Evolutionary conservation across 2,797 vertebrate genomes (phyloP).

Genomic region (Protonibea diacanthus): DNA sequence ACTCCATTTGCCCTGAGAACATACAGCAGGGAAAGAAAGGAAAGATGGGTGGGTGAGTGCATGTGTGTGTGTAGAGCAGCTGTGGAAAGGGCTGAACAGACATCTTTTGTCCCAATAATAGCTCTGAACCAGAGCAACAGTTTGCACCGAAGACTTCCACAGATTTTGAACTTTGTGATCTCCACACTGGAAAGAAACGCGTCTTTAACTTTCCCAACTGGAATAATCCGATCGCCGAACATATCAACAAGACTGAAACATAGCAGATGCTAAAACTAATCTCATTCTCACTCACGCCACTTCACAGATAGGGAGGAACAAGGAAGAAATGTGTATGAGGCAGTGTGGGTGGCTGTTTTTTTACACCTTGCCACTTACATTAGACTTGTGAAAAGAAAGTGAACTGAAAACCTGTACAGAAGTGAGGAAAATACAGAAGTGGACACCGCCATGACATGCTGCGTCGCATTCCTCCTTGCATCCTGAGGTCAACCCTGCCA

Average conservation of each 20-base stretch:
- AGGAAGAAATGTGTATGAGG: slow-evolving; percentile 21
- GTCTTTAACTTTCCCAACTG: slow-evolving; percentile 39
- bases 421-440: slow-evolving; percentile 6
- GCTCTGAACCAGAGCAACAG: slow-evolving; percentile 69
- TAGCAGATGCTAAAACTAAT: slow-evolving; percentile 43
- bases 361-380: slow-evolving; percentile 56
- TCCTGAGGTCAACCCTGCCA: slow-evolving; percentile 62
- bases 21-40: slow-evolving; percentile 76
- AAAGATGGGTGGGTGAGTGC: slow-evolving; percentile 72
- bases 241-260: slow-evolving; percentile 19
- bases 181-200: slow-evolving; percentile 42
- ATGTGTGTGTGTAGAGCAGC: slow-evolving; percentile 76
- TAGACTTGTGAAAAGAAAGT: slow-evolving; percentile 34
- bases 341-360: slow-evolving; percentile 49
- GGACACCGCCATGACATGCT: slow-evolving; percentile 49
- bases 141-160: slow-evolving; percentile 60
- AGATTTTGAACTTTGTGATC: slow-evolving; percentile 56
- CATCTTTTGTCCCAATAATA: slow-evolving; percentile 83
- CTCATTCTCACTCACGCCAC: slow-evolving; percentile 27
- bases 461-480: slow-evolving; percentile 58
- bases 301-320: slow-evolving; percentile 27
- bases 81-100: slow-evolving; percentile 84
- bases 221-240: slow-evolving; percentile 38
- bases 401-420: slow-evolving; percentile 13
- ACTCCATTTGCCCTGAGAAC: slow-evolving; percentile 70